These are phyloP conservation scores for Nibea coibor DNA, from an alignment of 2,113 vertebrate genomes.

Conservation along the genomic window DNA sequence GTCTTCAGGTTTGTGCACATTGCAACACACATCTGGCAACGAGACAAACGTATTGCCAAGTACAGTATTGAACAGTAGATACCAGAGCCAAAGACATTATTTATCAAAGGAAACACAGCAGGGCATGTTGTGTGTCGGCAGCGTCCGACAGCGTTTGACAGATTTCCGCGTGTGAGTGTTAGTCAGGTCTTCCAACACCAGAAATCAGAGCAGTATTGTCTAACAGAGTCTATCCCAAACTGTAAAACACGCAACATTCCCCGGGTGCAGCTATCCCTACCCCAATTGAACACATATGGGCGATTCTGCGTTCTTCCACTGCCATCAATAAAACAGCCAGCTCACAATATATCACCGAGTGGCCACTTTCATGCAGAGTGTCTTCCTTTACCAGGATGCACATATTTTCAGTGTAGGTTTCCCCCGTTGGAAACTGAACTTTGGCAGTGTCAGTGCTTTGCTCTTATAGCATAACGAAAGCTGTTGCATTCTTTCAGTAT, in stretches of 20 bases:
- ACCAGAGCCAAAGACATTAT: conserved; percentile 18
- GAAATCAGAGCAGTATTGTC: conserved; percentile 3
- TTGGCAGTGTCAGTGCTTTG: neutral
- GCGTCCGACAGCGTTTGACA: neutral
- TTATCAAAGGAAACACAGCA: conserved; percentile 5
- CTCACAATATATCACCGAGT: conserved; percentile 39
- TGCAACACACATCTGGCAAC: neutral
- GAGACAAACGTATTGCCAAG: conserved; percentile 21
- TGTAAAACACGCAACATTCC: conserved; percentile 27
- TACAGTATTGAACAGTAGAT: conserved; percentile 21
- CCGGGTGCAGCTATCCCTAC: conserved; percentile 20
- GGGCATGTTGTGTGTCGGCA: conserved; percentile 1
- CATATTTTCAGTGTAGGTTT: conserved; percentile 33
- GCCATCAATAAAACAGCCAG: conserved; percentile 45
- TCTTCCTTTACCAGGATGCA: conserved; percentile 14
- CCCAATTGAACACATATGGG: conserved; percentile 48
- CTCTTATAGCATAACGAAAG: neutral
- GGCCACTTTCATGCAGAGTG: conserved; percentile 35
- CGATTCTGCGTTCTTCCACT: conserved; percentile 25
- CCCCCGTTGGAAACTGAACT: conserved; percentile 12
- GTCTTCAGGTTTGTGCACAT: conserved; percentile 24
- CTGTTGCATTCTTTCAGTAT: neutral
- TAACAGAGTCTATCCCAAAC: neutral
- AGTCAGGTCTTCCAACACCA: conserved; percentile 15
- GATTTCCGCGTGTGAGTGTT: neutral